Evolutionary conservation across 2,113 vertebrate species (phyloP).

Genomic region (Triplophysa tibetana): DNA sequence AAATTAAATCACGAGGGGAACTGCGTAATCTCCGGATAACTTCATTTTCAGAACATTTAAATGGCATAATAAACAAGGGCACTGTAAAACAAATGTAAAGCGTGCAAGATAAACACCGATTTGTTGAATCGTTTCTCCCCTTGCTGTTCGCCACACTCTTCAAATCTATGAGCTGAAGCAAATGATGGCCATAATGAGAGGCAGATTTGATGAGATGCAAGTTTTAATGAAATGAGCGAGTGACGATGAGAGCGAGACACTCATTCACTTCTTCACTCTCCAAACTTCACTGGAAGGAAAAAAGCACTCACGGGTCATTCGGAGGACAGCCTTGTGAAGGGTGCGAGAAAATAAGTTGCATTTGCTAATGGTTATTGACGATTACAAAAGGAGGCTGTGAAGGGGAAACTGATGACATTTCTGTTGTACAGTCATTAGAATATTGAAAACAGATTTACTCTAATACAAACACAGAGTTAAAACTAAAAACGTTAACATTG

Average conservation of each 20-base stretch:
- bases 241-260: slow-evolving; percentile 58
- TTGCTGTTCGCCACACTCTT: slow-evolving; percentile 18
- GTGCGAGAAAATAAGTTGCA: slow-evolving; percentile 19
- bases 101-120: slow-evolving; percentile 70
- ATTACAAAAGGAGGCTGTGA: slow-evolving; percentile 7
- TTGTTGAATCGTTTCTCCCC: slow-evolving; percentile 52
- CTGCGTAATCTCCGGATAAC: slow-evolving; percentile 72
- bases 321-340: slow-evolving; percentile 51
- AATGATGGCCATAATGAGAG: slow-evolving; percentile 71
- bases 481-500: background rate
- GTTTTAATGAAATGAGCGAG: slow-evolving; percentile 74
- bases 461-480: slow-evolving; percentile 19
- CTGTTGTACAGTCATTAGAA: background rate
- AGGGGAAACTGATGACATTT: slow-evolving; percentile 27
- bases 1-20: slow-evolving; percentile 76
- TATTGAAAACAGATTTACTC: slow-evolving; percentile 9
- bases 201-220: slow-evolving; percentile 71
- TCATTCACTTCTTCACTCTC: slow-evolving; percentile 45
- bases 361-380: slow-evolving; percentile 36
- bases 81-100: slow-evolving; percentile 71
- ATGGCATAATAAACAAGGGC: slow-evolving; percentile 75
- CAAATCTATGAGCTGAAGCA: slow-evolving; percentile 69
- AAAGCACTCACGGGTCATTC: slow-evolving; percentile 60
- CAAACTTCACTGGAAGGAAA: slow-evolving; percentile 53
- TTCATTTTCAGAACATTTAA: slow-evolving; percentile 73